Evolutionary conservation across 2,113 vertebrate species (phyloP).

Genomic region (Calyptomena viridis): DNA sequence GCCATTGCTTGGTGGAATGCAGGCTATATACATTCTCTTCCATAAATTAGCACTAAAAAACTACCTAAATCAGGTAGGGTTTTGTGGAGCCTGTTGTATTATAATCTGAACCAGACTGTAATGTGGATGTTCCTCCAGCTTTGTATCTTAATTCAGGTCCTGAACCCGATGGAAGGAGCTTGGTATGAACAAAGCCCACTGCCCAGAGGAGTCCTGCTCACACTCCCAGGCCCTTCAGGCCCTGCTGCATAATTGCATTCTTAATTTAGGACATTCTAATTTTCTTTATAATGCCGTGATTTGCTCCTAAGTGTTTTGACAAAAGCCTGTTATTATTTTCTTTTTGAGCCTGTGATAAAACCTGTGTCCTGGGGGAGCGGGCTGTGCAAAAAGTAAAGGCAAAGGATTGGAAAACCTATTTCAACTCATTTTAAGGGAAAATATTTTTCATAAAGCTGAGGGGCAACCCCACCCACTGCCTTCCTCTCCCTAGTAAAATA

Average conservation of each 20-base stretch:
- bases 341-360: constrained; percentile 1
- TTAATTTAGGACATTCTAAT: constrained; percentile 28
- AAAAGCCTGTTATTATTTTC: constrained; percentile 9
- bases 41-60: constrained; percentile 73
- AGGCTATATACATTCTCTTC: constrained; percentile 56
- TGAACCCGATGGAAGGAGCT: background rate
- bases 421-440: background rate
- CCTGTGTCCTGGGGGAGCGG: background rate
- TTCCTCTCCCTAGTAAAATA: background rate
- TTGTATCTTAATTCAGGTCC: constrained; percentile 12
- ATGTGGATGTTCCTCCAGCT: background rate
- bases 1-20: constrained; percentile 65
- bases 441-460: background rate
- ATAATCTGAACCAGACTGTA: constrained; percentile 73
- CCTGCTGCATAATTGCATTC: background rate
- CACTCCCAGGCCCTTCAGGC: background rate
- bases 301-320: constrained; percentile 30
- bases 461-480: background rate
- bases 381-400: background rate
- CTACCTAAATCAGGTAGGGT: constrained; percentile 73
- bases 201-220: background rate
- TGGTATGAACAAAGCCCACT: background rate
- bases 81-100: constrained; percentile 68
- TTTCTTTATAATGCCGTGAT: constrained; percentile 10
- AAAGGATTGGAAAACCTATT: background rate